phyloP scores from a whole-genome alignment of 2,888 invertebrate species.

The Eudasyphora cyanicolor region DNA sequence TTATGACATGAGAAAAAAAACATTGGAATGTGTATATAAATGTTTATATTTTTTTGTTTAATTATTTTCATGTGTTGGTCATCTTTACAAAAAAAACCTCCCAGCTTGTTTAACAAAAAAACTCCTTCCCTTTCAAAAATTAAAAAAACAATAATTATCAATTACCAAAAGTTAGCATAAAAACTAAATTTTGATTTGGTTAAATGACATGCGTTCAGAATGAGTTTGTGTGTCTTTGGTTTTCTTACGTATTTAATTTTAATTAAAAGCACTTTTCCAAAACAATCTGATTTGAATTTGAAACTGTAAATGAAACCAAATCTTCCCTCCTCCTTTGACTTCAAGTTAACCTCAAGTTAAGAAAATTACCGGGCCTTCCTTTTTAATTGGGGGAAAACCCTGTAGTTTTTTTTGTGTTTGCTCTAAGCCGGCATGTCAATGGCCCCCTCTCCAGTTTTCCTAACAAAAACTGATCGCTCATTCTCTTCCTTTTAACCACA shows the following conservation, averaged over 20 bases:
- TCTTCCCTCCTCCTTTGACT: not conserved
- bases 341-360: not conserved
- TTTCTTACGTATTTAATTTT: constrained; percentile 25
- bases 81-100: constrained; percentile 4
- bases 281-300: constrained; percentile 12
- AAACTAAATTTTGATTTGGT: not conserved
- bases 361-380: not conserved
- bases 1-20: constrained; percentile 41
- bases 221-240: constrained; percentile 31
- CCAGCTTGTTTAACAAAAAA: constrained; percentile 28
- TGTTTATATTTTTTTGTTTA: constrained; percentile 29
- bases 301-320: constrained; percentile 1
- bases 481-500: not conserved
- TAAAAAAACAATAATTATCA: not conserved
- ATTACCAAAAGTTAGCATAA: constrained; percentile 26
- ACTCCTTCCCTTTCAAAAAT: not conserved
- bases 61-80: not conserved
- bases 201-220: constrained; percentile 36
- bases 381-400: too few species aligned
- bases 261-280: constrained; percentile 13
- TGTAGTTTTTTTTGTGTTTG: constrained; percentile 10
- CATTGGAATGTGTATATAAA: constrained; percentile 53
- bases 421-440: constrained; percentile 41
- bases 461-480: constrained; percentile 10
- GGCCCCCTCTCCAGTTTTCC: constrained; percentile 12